These are phyloP conservation scores for Labeo rohita DNA, from an alignment of 2,113 vertebrate species.

Conservation along the genomic window DNA sequence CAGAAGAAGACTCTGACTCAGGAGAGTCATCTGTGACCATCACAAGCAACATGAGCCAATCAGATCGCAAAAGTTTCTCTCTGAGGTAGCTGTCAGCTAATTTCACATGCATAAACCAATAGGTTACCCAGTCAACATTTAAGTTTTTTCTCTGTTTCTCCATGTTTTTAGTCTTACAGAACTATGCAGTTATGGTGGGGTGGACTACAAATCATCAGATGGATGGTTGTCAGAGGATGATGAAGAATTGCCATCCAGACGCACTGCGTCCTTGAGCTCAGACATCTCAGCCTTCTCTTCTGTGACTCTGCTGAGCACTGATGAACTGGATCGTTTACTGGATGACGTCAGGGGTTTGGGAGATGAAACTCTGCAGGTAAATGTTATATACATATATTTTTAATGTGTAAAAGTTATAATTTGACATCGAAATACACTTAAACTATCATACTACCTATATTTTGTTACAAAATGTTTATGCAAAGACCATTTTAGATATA, in stretches of 20 bases:
- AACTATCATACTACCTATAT: background rate
- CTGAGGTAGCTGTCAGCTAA: slow-evolving; percentile 67
- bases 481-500: background rate
- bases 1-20: slow-evolving; percentile 76
- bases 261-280: slow-evolving; percentile 74
- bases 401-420: background rate
- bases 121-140: background rate
- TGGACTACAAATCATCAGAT: slow-evolving; percentile 65
- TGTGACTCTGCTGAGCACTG: slow-evolving; percentile 74
- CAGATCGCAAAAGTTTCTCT: slow-evolving; percentile 74
- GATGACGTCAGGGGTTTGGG: slow-evolving; percentile 74
- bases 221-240: slow-evolving; percentile 58
- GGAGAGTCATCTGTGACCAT: slow-evolving; percentile 76
- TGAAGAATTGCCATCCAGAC: slow-evolving; percentile 37
- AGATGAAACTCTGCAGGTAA: slow-evolving; percentile 73
- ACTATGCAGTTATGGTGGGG: slow-evolving; percentile 74
- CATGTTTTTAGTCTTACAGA: slow-evolving; percentile 71
- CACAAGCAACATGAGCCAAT: slow-evolving; percentile 76
- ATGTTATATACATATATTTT: background rate
- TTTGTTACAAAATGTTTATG: background rate
- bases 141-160: no score
- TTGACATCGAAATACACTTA: background rate
- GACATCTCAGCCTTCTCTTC: slow-evolving; percentile 74
- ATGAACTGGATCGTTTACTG: slow-evolving; percentile 77
- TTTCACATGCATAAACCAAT: background rate